Conservation (phyloP, 2,113 vertebrate species). For the Varanus komodoensis region DNA sequence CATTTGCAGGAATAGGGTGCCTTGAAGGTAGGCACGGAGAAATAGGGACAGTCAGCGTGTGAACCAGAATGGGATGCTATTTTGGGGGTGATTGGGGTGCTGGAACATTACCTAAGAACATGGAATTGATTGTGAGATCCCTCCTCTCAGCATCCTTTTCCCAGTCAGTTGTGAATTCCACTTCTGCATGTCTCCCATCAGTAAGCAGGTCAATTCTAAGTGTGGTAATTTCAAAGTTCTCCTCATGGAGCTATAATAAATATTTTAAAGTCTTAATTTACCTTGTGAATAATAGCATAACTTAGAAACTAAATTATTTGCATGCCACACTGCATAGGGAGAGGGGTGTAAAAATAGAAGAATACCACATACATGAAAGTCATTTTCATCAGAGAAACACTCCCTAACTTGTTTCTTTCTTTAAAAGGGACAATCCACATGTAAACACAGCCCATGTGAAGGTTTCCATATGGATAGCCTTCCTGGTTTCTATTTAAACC, state of each 20-base stretch:
- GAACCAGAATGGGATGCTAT: background rate
- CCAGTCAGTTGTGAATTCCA: constrained; percentile 96
- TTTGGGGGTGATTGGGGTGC: no score
- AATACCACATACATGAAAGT: background rate
- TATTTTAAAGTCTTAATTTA: background rate
- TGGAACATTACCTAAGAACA: constrained; percentile 89
- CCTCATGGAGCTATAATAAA: constrained; percentile 85
- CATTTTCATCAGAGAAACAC: background rate
- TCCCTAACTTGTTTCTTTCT: background rate
- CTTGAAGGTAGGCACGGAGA: background rate
- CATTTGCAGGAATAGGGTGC: background rate
- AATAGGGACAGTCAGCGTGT: background rate
- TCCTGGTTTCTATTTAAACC: background rate
- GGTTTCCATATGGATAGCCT: background rate
- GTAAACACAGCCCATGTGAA: no score
- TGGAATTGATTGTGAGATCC: constrained; percentile 96
- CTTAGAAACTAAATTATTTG: background rate
- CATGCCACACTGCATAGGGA: no score
- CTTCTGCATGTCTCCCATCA: constrained; percentile 92
- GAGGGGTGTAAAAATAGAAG: background rate
- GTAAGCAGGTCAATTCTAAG: constrained; percentile 90
- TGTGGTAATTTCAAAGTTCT: constrained; percentile 97
- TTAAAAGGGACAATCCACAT: background rate
- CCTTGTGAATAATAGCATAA: background rate
- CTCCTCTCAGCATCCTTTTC: constrained; percentile 92